Evolutionary conservation across 2,113 vertebrate species (phyloP).

Genomic region (Aramus guarauna): DNA sequence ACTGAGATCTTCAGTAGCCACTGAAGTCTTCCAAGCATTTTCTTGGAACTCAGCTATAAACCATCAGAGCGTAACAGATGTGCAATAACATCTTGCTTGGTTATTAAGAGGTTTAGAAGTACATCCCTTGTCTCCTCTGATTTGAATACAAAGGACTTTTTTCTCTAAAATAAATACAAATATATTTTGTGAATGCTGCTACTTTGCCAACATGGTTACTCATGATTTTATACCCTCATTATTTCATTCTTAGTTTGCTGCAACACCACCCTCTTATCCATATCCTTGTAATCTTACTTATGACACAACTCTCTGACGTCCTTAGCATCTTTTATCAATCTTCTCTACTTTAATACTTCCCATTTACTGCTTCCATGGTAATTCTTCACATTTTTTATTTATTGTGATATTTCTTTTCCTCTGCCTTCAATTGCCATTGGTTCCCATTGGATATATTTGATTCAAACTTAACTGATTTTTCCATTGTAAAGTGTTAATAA

Average conservation of each 20-base stretch:
- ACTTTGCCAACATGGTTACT: neutral
- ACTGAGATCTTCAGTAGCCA: neutral
- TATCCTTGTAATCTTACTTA: neutral
- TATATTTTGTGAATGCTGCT: neutral
- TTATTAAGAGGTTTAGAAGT: neutral
- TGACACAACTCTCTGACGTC: neutral
- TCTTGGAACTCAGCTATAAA: neutral
- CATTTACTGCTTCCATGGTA: conserved; percentile 22
- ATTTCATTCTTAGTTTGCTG: neutral
- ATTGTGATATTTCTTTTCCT: neutral
- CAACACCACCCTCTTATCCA: neutral
- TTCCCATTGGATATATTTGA: neutral
- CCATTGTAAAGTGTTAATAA: neutral
- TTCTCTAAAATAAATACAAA: neutral
- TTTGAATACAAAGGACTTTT: neutral
- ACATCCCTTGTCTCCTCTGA: neutral
- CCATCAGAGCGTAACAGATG: neutral
- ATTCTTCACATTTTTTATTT: neutral
- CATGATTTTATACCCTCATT: neutral
- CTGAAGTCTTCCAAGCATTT: neutral
- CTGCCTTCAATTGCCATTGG: neutral
- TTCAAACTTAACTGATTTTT: neutral
- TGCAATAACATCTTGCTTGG: neutral
- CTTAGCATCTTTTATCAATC: neutral
- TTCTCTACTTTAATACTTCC: neutral